Evolutionary conservation across 2,113 vertebrate genomes (phyloP).

Genomic region (Pollachius pollachius): DNA sequence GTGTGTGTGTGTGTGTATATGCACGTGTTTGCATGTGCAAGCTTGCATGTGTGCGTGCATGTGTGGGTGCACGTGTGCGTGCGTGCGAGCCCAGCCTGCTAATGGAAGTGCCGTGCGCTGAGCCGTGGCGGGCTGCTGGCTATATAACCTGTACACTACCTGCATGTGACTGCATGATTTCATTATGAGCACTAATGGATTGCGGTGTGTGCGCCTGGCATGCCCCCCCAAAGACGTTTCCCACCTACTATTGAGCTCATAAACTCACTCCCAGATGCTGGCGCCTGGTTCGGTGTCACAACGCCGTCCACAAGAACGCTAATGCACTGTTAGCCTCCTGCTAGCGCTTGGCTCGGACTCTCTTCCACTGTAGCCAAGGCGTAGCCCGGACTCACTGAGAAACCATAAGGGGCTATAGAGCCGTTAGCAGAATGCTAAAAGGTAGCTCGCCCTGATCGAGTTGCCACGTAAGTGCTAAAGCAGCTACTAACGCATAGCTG

Average conservation of each 20-base stretch:
- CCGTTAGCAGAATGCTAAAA: too few relatives aligned
- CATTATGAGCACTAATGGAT: slow-evolving; percentile 42
- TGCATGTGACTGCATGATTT: slow-evolving; percentile 46
- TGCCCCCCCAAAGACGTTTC: slow-evolving; percentile 24
- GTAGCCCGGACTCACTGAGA: too few relatives aligned
- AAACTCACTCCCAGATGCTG: slow-evolving; percentile 5
- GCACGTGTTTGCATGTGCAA: background rate
- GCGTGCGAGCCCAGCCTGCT: slow-evolving; percentile 30
- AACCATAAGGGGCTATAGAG: too few relatives aligned
- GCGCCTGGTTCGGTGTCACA: background rate
- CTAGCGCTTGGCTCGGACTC: too few relatives aligned
- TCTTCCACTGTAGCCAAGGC: too few relatives aligned
- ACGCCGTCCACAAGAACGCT: too few relatives aligned
- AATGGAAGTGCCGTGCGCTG: slow-evolving; percentile 3
- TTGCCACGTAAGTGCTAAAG: too few relatives aligned
- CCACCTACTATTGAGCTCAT: slow-evolving; percentile 3
- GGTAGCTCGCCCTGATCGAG: too few relatives aligned
- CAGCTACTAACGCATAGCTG: too few relatives aligned
- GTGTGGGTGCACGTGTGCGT: slow-evolving; percentile 12
- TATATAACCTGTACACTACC: slow-evolving; percentile 40
- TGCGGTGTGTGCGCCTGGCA: slow-evolving; percentile 13
- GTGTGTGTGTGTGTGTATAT: background rate
- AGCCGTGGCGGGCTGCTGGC: slow-evolving; percentile 22
- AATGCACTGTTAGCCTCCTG: too few relatives aligned
- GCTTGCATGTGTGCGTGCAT: background rate